phyloP scores from a whole-genome alignment of 2,797 vertebrate species.

The Enteromius anoplus region DNA sequence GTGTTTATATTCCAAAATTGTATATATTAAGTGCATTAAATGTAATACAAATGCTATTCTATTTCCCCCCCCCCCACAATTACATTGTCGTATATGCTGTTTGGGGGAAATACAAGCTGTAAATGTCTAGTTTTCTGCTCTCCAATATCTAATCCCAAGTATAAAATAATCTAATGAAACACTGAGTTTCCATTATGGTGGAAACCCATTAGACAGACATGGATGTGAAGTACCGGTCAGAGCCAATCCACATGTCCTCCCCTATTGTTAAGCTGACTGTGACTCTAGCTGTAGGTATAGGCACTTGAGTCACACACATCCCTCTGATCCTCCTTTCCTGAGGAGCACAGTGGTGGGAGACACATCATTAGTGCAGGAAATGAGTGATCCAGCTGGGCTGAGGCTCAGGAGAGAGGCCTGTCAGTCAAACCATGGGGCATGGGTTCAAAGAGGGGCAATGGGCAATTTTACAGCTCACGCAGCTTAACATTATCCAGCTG shows the following conservation, averaged over 20 bases:
- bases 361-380: constrained; percentile 44
- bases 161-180: neutral
- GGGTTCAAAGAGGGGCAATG: neutral
- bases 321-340: constrained; percentile 49
- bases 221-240: neutral
- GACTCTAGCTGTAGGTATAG: constrained; percentile 17
- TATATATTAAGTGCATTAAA: neutral
- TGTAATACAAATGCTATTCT: neutral
- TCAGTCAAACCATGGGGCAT: constrained; percentile 15
- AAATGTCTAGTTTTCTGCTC: neutral
- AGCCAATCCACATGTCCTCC: neutral
- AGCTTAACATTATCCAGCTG: neutral
- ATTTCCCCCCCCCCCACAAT: neutral
- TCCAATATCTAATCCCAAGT: neutral
- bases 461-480: constrained; percentile 4
- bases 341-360: constrained; percentile 41
- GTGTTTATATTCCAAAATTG: neutral
- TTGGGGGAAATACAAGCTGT: neutral
- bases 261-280: constrained; percentile 18
- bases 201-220: neutral
- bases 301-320: constrained; percentile 43
- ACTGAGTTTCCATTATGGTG: constrained; percentile 1
- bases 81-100: neutral
- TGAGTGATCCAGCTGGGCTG: constrained; percentile 39
- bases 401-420: neutral